Evolutionary conservation across 2,888 invertebrate genomes (phyloP), one percentile per base, ranked within the genome.

Genomic region (Callinectes sapidus): DNA sequence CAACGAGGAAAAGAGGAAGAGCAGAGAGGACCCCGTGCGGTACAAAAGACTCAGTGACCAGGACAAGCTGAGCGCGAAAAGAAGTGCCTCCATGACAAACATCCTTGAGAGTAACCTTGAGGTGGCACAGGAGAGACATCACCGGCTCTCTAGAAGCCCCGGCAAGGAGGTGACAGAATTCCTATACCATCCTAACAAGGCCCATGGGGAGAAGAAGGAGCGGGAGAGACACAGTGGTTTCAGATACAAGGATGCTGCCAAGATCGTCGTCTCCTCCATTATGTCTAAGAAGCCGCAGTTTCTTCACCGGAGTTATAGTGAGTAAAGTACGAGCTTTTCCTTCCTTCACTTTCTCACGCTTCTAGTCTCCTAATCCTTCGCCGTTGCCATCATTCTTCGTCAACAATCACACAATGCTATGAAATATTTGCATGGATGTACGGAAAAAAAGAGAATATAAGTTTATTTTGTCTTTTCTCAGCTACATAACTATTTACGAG

Each of bases 211-310:
- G 35, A 81, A 35, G 81, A 35, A 35, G 35, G n/a, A n/a, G 1
- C 71, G n/a, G 28, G n/a, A 28, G 28, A 28, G 28, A 5, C 1
- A 6, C 13, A 28, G 71, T 71, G 23, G 28, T 1, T 71, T 71
- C 28, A n/a, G 28, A n/a, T 71, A 71, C 71, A 71, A n/a, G 71
- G 71, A 71, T n/a, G 71, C 71, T n/a, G 71, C 71, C 71, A 71
- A 71, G 28, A 71, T 71, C n/a, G 71, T 71, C 71, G 71, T 71
- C 71, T 13, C n/a, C 71, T n/a, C 71, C 28, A n/a, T 71, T 10
- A 71, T 81, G 81, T 81, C 81, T 5, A 81, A 35, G 35, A 81
- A 35, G 81, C 16, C 81, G 14, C 81, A 6, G 35, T n/a, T 35
- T 35, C 16, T 35, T 18, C 35, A 81, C 8, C 81, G 16, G 18